phyloP scores from a whole-genome alignment of 2,888 invertebrate species.

The Tenthredo scrophulariae region DNA sequence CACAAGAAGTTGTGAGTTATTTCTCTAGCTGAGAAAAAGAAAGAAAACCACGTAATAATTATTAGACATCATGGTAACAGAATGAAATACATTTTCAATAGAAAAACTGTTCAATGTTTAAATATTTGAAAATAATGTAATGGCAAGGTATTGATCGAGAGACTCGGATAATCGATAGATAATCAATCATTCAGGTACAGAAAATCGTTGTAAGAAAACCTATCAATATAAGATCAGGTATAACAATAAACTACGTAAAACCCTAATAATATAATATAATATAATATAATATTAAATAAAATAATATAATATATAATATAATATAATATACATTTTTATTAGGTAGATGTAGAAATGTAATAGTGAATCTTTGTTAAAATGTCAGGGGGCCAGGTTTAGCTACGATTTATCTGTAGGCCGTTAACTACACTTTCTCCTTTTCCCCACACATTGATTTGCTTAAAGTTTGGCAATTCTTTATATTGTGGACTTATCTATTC shows the following conservation, averaged over 20 bases:
- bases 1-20: not conserved
- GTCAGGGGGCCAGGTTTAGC: conserved; percentile 55
- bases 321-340: conserved; percentile 23
- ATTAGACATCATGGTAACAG: not conserved
- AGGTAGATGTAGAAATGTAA: not conserved
- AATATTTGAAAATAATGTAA: conserved; percentile 7
- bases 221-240: conserved; percentile 14
- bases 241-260: conserved; percentile 1
- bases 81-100: not conserved
- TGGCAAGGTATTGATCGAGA: conserved; percentile 1
- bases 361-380: conserved; percentile 50
- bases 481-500: conserved; percentile 33
- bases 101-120: not conserved
- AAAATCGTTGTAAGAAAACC: conserved; percentile 58
- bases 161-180: not conserved
- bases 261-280: conserved; percentile 21
- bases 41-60: not conserved
- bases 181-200: conserved; percentile 56
- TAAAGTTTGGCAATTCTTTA: not conserved
- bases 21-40: not conserved
- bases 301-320: conserved; percentile 19
- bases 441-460: conserved; percentile 14
- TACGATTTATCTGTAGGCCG: conserved; percentile 66
- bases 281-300: not conserved
- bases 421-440: conserved; percentile 64